These are phyloP conservation scores for Tupaia chinensis DNA, from an alignment of 2,113 vertebrate genomes.

Conservation along the genomic window DNA sequence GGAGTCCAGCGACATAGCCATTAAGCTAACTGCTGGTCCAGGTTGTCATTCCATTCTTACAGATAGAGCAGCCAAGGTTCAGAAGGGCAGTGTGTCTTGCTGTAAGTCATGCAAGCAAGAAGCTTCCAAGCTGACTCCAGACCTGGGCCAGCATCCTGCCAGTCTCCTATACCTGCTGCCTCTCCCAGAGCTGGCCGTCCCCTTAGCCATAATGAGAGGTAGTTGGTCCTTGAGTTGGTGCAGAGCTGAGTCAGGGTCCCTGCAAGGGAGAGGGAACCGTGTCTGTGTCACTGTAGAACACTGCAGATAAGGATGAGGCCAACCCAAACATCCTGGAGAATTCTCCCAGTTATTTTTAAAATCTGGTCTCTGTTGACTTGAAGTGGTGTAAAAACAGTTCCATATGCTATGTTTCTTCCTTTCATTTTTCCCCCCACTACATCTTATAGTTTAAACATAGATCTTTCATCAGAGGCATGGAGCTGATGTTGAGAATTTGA, in stretches of 20 bases:
- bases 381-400: conserved; percentile 75
- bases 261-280: too few species aligned
- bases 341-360: conserved; percentile 76
- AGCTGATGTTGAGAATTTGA: neutral
- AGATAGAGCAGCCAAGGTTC: neutral
- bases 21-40: too few species aligned
- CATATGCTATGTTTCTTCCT: conserved; percentile 73
- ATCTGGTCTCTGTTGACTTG: conserved; percentile 77
- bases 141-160: neutral
- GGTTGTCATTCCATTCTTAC: fast-evolving
- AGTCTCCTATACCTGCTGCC: neutral
- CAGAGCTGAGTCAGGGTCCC: neutral
- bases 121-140: fast-evolving
- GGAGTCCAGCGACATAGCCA: too few species aligned
- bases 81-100: neutral
- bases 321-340: conserved; percentile 30
- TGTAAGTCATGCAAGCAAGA: neutral
- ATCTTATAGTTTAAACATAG: conserved; percentile 76
- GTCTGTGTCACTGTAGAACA: fast-evolving
- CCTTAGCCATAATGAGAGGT: neutral
- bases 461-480: neutral
- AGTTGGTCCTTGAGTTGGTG: neutral
- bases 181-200: neutral
- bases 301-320: fast-evolving
- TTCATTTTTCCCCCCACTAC: neutral